phyloP scores from a whole-genome alignment of 2,888 invertebrate species.

The Cephus spinipes region DNA sequence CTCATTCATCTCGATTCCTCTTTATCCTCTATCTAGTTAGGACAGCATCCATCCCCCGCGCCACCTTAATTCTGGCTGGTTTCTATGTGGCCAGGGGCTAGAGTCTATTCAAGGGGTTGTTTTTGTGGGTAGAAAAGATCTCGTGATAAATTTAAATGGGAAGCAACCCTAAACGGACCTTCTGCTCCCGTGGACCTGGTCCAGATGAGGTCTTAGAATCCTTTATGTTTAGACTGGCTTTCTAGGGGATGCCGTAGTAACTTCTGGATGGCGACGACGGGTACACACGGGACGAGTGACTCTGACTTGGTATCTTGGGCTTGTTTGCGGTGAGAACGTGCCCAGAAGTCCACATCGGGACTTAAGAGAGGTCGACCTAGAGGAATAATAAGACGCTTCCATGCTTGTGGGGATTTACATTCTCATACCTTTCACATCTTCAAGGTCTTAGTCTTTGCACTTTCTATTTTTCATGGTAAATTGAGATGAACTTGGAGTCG shows the following conservation, averaged over 20 bases:
- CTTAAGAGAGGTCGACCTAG: constrained; percentile 53
- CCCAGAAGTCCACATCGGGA: constrained; percentile 41
- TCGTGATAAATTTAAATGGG: not conserved
- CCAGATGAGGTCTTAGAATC: not conserved
- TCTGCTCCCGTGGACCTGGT: not conserved
- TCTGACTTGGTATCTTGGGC: constrained; percentile 14
- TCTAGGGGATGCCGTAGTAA: not conserved
- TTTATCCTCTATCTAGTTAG: not conserved
- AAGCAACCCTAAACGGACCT: not conserved
- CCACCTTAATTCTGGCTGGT: not conserved
- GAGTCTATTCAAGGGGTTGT: not conserved
- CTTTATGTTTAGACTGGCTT: not conserved
- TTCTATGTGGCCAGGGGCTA: not conserved
- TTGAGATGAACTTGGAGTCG: not conserved
- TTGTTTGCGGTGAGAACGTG: constrained; percentile 54
- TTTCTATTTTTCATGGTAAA: not conserved
- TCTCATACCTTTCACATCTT: not conserved
- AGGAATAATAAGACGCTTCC: constrained; percentile 45
- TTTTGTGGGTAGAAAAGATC: not conserved
- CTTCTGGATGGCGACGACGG: not conserved
- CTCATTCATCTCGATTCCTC: not conserved
- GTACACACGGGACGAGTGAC: not conserved
- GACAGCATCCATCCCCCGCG: not conserved
- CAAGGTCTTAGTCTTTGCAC: not conserved
- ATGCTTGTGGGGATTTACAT: not conserved